phyloP scores from a whole-genome alignment of 2,113 vertebrate genomes.

The Naja naja region DNA sequence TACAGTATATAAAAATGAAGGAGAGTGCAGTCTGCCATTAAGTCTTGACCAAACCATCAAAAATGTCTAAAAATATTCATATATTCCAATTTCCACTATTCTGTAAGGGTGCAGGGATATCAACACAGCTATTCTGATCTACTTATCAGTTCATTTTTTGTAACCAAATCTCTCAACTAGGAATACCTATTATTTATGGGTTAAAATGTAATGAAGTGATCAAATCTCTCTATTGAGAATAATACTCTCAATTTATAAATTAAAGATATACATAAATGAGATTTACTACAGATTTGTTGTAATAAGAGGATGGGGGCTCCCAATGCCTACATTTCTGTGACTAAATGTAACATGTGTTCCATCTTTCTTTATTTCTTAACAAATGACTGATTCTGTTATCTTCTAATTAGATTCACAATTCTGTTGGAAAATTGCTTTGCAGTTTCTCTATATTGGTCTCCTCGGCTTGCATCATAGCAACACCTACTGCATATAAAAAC shows the following conservation, averaged over 20 bases:
- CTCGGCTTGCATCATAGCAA: background rate
- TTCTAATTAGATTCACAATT: constrained; percentile 9
- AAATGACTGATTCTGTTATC: constrained; percentile 28
- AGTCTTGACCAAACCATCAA: background rate
- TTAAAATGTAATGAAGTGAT: background rate
- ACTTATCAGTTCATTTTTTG: background rate
- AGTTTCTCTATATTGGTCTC: rapidly evolving
- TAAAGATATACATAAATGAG: constrained; percentile 37
- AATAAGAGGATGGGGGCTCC: background rate
- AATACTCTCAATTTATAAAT: background rate
- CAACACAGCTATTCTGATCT: background rate
- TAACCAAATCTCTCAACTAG: background rate
- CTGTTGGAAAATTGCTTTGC: constrained; percentile 7
- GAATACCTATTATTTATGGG: background rate
- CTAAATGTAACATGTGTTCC: rapidly evolving
- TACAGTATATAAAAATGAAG: constrained; percentile 4
- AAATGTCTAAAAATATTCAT: constrained; percentile 2
- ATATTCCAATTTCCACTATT: background rate
- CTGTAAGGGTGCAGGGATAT: background rate
- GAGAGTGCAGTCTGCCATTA: background rate
- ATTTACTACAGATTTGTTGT: constrained; percentile 26
- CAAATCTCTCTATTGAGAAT: constrained; percentile 1
- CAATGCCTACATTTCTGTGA: constrained; percentile 27
- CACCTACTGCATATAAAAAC: background rate
- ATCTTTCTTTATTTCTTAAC: constrained; percentile 20